Evolutionary conservation across 2,113 vertebrate species (phyloP).

Genomic region (Aramus guarauna): DNA sequence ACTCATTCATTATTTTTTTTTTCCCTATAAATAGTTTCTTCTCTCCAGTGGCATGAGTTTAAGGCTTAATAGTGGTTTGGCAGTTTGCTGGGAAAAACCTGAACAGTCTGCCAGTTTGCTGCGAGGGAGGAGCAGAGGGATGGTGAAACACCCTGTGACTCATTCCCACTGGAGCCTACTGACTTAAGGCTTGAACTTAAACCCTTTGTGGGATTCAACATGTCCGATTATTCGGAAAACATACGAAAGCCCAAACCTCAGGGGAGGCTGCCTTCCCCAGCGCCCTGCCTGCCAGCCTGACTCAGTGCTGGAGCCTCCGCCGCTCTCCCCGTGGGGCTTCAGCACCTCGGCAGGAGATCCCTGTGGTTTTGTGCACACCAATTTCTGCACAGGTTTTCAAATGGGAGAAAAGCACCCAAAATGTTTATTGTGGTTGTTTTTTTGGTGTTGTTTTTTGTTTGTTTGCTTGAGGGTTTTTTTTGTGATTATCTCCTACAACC

Average conservation of each 20-base stretch:
- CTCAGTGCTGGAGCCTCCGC: not conserved
- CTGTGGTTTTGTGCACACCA: not conserved
- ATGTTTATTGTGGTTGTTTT: not conserved
- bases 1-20: constrained; percentile 16
- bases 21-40: constrained; percentile 43
- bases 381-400: not conserved
- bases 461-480: not conserved
- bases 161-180: not conserved
- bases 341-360: not conserved
- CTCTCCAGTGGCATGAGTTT: not conserved
- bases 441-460: too few species aligned
- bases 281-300: not conserved
- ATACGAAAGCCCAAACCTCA: not conserved
- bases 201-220: not conserved
- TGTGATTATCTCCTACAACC: not conserved
- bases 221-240: not conserved
- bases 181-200: not conserved
- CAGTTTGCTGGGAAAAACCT: constrained; percentile 28
- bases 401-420: not conserved
- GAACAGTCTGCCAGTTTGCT: not conserved
- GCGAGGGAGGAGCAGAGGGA: not conserved
- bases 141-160: not conserved
- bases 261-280: not conserved
- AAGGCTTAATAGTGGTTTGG: constrained; percentile 41
- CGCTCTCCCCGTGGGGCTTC: rapidly evolving